Evolutionary conservation across 1,140 invertebrate genomes (phyloP), one percentile per base, ranked within the genome.

Genomic region (Drosophila malerkotliana): DNA sequence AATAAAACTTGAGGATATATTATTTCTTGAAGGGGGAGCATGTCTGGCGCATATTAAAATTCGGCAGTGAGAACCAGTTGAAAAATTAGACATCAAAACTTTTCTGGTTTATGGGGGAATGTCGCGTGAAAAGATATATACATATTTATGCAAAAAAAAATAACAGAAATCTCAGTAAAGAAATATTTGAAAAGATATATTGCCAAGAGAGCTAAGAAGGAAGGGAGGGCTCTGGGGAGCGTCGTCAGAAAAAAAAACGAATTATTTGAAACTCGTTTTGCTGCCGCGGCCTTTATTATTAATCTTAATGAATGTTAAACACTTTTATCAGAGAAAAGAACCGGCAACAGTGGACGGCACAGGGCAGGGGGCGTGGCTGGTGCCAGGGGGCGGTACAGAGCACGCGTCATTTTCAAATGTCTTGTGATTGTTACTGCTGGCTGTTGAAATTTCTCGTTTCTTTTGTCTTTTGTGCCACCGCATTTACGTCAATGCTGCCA

Each of bases 221-320:
- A 5, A 18, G 41, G 41, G 14, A 15, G 41, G n/a, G n/a, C 39
- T 9, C 5, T 10, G 34, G 34, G 34, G 34, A 28, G 45, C 39
- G 48, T 18, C 8, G 21, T 21, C 21, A 21, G 21, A 15, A 12
- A 45, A 57, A 56, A 41, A 48, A 49, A 48, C 45, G 41, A 72
- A 78, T 77, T 77, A 59, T 78, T 81, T 75, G 52, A 82, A 85
- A 85, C 82, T 76, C 47, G 82, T 85, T 85, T 87, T n/a, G 51
- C 24, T 76, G 66, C 32, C 21, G 74, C 51, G 30, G 51, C 63
- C 51, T 76, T 74, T 74, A 80, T 78, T 88, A 88, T 83, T 88
- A 88, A 88, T 88, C 83, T 88, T 88, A 88, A 88, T 88, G 84
- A 88, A 88, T 88, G 83, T 88, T 88, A 88, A 88, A 88, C 83